phyloP scores from a whole-genome alignment of 2,888 invertebrate species.

The Troides aeacus region DNA sequence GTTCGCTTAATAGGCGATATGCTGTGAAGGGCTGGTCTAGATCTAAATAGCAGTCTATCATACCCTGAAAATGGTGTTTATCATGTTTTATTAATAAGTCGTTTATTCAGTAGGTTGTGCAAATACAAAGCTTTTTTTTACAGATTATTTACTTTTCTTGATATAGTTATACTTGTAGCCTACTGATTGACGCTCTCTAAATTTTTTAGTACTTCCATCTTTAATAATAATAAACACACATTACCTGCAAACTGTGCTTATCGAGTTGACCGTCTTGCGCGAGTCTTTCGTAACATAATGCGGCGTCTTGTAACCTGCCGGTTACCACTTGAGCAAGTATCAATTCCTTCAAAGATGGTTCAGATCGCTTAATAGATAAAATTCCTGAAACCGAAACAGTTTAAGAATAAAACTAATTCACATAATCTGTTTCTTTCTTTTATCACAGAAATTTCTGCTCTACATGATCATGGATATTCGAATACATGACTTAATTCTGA shows the following conservation, averaged over 20 bases:
- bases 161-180: no score
- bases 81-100: neutral
- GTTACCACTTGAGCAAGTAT: conserved; percentile 92
- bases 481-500: no score
- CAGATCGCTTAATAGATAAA: conserved; percentile 85
- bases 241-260: conserved; percentile 64
- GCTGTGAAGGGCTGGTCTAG: conserved; percentile 94
- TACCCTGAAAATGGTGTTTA: conserved; percentile 79
- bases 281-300: conserved; percentile 92
- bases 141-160: no score
- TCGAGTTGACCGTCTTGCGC: conserved; percentile 81
- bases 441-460: no score
- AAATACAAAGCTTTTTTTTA: no score
- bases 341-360: conserved; percentile 89
- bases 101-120: no score
- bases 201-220: neutral
- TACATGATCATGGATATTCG: no score
- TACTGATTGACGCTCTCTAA: no score
- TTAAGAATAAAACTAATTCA: neutral
- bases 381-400: conserved; percentile 72
- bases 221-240: neutral
- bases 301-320: conserved; percentile 90
- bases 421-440: neutral
- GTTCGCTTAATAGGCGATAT: conserved; percentile 83
- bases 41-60: conserved; percentile 91